Evolutionary conservation across 2,888 invertebrate genomes (phyloP).

Genomic region (Agriopis leucophaearia): DNA sequence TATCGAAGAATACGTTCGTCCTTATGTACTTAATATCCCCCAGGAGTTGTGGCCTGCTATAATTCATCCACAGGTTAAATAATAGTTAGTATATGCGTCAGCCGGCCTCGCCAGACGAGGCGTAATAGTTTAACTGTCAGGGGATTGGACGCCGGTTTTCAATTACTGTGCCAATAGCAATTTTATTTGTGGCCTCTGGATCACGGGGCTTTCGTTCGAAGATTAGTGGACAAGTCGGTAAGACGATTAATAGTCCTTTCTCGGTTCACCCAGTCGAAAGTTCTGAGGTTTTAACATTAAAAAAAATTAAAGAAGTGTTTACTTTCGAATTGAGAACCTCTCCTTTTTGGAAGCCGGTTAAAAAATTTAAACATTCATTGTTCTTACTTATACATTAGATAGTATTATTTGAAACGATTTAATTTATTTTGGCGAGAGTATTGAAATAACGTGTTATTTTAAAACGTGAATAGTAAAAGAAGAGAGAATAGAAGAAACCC

Average conservation of each 20-base stretch:
- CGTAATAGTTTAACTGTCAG: conserved; percentile 43
- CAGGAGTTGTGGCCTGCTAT: conserved; percentile 28
- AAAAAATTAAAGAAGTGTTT: too few relatives aligned
- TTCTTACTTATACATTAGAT: too few relatives aligned
- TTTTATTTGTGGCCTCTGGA: conserved; percentile 14
- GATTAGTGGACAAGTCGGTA: background rate
- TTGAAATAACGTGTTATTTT: too few relatives aligned
- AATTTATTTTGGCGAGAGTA: too few relatives aligned
- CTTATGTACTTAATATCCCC: conserved; percentile 25
- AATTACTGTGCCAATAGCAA: conserved; percentile 39
- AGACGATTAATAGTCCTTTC: background rate
- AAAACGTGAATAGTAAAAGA: too few relatives aligned
- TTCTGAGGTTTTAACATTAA: too few relatives aligned
- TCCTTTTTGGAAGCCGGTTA: too few relatives aligned
- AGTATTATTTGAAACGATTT: too few relatives aligned
- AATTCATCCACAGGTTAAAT: conserved; percentile 34
- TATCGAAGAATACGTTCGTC: conserved; percentile 35
- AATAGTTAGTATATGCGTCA: background rate
- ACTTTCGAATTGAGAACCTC: too few relatives aligned
- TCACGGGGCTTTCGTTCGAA: conserved; percentile 3
- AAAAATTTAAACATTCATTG: too few relatives aligned
- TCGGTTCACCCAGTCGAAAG: too few relatives aligned
- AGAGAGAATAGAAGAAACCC: too few relatives aligned
- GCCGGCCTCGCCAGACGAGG: background rate
- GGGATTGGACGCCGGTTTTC: conserved; percentile 42